Evolutionary conservation across 2,113 vertebrate species (phyloP).

Genomic region (Daubentonia madagascariensis): DNA sequence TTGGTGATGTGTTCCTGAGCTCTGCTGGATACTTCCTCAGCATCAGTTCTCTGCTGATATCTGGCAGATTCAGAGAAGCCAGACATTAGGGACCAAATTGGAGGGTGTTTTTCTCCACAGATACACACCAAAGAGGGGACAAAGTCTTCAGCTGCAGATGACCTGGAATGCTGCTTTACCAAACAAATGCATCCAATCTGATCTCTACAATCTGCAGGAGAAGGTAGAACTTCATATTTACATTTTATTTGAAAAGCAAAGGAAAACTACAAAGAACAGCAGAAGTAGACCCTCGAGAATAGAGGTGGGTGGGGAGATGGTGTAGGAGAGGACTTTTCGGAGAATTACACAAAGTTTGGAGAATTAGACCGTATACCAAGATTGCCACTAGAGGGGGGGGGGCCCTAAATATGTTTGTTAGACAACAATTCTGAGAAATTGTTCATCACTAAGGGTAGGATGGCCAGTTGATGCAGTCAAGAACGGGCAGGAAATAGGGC

Average conservation of each 20-base stretch:
- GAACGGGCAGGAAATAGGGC: not conserved
- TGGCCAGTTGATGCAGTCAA: not conserved
- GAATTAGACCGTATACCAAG: not conserved
- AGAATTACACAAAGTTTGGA: not conserved
- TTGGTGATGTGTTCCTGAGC: not conserved
- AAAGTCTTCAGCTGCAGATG: not conserved
- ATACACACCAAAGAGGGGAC: not conserved
- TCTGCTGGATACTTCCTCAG: not conserved
- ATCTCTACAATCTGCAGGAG: not conserved
- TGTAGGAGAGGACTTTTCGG: not conserved
- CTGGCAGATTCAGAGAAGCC: not conserved
- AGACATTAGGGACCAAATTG: not conserved
- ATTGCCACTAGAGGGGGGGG: not conserved
- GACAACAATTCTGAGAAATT: not conserved
- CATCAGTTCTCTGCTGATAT: not conserved
- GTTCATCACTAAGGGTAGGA: not conserved
- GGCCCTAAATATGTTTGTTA: not conserved
- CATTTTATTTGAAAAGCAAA: not conserved
- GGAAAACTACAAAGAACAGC: not conserved
- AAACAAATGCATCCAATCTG: not conserved
- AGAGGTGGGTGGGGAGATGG: not conserved
- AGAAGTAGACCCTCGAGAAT: not conserved
- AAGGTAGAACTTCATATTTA: constrained; percentile 38
- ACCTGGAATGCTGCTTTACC: constrained; percentile 27
- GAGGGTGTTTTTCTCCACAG: not conserved